These are phyloP conservation scores for Charadrius vociferus DNA, from an alignment of 2,113 vertebrate genomes.

Conservation along the genomic window DNA sequence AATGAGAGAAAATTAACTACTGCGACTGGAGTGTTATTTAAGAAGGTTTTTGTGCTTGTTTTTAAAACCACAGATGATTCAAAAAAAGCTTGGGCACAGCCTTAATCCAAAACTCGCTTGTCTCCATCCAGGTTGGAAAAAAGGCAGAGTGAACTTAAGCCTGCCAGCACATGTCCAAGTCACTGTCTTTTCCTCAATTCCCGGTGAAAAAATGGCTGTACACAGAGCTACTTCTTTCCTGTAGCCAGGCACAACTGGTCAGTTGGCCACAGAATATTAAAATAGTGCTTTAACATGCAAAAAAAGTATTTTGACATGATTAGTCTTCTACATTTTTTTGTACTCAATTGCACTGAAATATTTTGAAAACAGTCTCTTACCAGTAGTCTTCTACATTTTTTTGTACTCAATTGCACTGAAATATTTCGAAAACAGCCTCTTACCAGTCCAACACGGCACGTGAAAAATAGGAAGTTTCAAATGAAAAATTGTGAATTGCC, in stretches of 20 bases:
- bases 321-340: neutral
- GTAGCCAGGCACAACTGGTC: neutral
- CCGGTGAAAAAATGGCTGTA: neutral
- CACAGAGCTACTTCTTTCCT: neutral
- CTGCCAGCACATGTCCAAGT: neutral
- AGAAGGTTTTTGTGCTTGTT: neutral
- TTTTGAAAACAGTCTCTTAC: neutral
- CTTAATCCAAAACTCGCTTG: neutral
- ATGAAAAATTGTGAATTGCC: neutral
- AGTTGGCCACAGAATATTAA: neutral
- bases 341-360: neutral
- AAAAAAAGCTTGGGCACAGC: neutral
- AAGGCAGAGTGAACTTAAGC: neutral
- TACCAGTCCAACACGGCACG: rapidly evolving
- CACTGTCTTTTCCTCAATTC: neutral
- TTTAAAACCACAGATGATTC: neutral
- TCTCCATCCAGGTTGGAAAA: neutral
- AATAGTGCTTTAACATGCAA: neutral
- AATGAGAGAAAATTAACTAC: neutral
- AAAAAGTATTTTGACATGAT: neutral
- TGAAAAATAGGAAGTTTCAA: neutral
- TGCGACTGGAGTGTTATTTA: neutral
- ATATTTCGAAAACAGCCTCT: neutral
- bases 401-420: neutral
- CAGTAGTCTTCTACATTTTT: neutral